Conservation (phyloP, 2,113 vertebrate species). For the Illadopsis cleaveri region DNA sequence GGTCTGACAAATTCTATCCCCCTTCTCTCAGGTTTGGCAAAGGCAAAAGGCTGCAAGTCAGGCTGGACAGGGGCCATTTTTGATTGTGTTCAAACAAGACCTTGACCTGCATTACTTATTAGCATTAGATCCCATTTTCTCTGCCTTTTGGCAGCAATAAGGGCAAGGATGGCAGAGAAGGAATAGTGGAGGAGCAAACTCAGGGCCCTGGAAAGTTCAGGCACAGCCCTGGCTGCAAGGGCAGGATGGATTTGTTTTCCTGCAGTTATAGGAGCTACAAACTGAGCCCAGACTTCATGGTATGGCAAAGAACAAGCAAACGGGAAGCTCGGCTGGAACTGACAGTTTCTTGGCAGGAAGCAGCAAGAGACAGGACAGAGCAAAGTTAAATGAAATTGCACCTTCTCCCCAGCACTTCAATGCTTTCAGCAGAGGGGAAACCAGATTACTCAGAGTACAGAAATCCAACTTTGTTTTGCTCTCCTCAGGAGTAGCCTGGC, state of each 20-base stretch:
- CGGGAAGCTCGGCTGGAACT: not conserved
- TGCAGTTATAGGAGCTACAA: conserved; percentile 13
- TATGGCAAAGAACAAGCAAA: conserved; percentile 55
- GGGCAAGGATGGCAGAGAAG: not conserved
- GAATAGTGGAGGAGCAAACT: not conserved
- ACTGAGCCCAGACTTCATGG: conserved; percentile 52
- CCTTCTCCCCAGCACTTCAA: conserved; percentile 18
- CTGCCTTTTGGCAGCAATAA: not conserved
- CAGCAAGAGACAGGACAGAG: conserved; percentile 21
- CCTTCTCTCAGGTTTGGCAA: not conserved
- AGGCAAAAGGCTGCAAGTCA: not conserved
- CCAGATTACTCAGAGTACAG: not conserved
- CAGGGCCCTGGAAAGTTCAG: not conserved
- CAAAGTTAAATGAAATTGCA: not conserved
- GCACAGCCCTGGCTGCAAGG: not conserved
- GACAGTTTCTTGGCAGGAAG: conserved; percentile 57
- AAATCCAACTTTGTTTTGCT: not conserved
- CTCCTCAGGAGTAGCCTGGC: not conserved
- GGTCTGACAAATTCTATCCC: not conserved
- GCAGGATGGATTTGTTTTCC: conserved; percentile 23
- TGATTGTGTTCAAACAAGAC: not conserved
- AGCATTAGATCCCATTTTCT: not conserved
- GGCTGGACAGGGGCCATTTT: not conserved
- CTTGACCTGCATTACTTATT: not conserved
- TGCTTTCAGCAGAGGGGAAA: conserved; percentile 27